Evolutionary conservation across 2,888 invertebrate species (phyloP).

Genomic region (Cinara cedri): DNA sequence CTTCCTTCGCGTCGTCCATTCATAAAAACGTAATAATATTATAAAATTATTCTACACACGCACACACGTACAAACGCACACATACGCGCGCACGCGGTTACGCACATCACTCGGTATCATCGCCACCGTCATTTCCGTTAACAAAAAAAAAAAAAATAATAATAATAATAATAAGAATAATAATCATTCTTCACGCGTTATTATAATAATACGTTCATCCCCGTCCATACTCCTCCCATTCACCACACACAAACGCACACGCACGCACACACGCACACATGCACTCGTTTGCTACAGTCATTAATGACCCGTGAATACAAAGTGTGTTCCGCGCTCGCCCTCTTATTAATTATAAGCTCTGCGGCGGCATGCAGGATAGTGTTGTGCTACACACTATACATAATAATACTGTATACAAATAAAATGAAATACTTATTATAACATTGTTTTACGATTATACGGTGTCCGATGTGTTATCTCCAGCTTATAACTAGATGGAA

Average conservation of each 20-base stretch:
- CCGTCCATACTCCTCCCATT: neutral
- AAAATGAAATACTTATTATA: too few species aligned
- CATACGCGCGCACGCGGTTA: neutral
- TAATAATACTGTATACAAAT: too few species aligned
- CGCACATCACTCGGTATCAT: conserved; percentile 3
- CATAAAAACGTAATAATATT: conserved; percentile 38
- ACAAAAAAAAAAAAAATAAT: conserved; percentile 36
- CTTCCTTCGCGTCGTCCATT: conserved; percentile 41
- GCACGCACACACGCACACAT: neutral
- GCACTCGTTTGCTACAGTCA: conserved; percentile 25
- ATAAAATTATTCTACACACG: neutral
- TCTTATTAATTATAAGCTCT: conserved; percentile 48
- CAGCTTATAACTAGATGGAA: too few species aligned
- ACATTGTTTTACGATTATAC: neutral
- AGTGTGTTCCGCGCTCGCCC: conserved; percentile 46
- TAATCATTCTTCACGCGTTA: conserved; percentile 44
- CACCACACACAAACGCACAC: neutral
- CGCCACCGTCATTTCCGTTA: conserved; percentile 40
- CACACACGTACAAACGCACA: neutral
- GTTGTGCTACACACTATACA: too few species aligned
- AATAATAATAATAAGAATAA: neutral
- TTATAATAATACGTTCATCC: conserved; percentile 34
- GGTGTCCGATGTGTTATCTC: too few species aligned
- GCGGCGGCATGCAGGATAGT: too few species aligned
- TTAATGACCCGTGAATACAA: conserved; percentile 52